Conservation (phyloP, 2,888 invertebrate genomes). For the Diadegma fenestrale region DNA sequence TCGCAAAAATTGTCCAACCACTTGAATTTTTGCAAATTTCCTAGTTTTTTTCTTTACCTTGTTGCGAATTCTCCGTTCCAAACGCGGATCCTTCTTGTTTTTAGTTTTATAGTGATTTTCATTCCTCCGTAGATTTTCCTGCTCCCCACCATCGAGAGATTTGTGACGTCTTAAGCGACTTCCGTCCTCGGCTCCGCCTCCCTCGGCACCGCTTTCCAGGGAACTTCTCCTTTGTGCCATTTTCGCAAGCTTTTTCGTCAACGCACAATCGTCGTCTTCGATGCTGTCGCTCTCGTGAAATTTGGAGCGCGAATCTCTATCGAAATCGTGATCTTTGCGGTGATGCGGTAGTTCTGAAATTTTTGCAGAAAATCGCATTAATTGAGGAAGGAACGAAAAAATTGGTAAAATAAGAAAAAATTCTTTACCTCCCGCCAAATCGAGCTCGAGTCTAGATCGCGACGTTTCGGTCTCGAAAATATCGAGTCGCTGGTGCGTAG, state of each 20-base stretch:
- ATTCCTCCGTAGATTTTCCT: constrained; percentile 86
- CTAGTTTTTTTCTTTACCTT: constrained; percentile 85
- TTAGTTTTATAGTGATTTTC: constrained; percentile 87
- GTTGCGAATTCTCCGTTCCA: constrained; percentile 89
- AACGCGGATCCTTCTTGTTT: constrained; percentile 86
- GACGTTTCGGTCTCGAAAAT: constrained; percentile 33
- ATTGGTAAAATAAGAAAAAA: not conserved
- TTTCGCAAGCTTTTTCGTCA: constrained; percentile 76
- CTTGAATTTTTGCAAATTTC: too few species aligned
- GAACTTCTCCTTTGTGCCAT: constrained; percentile 81
- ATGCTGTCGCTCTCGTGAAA: constrained; percentile 59
- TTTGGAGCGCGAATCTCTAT: constrained; percentile 50
- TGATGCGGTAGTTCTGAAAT: constrained; percentile 1
- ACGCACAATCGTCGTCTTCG: constrained; percentile 69
- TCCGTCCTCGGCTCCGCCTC: constrained; percentile 83
- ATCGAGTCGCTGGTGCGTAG: constrained; percentile 10
- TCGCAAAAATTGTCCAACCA: too few species aligned
- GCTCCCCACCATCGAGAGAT: constrained; percentile 87
- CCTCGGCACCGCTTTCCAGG: constrained; percentile 82
- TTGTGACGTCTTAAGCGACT: constrained; percentile 86
- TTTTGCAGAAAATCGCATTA: not conserved
- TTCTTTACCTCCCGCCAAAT: constrained; percentile 43
- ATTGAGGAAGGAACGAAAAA: not conserved
- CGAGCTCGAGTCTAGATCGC: constrained; percentile 56
- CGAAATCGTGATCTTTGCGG: constrained; percentile 71